These are phyloP conservation scores for Girardinichthys multiradiatus DNA, from an alignment of 2,113 vertebrate genomes.

Conservation along the genomic window DNA sequence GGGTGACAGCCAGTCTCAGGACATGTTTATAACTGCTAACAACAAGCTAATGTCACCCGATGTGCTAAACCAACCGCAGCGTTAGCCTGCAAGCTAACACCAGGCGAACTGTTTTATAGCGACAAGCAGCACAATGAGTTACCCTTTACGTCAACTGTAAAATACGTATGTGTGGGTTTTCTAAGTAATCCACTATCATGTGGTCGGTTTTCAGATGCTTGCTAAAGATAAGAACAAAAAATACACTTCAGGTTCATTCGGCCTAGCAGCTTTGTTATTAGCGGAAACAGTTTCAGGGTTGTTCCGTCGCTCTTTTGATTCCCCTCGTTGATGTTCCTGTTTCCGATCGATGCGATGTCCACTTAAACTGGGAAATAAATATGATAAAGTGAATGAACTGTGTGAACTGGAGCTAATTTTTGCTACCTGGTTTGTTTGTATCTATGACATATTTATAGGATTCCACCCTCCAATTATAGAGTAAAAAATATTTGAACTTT, in stretches of 20 bases:
- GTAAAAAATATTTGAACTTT: too few species aligned
- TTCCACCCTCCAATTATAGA: too few species aligned
- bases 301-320: slow-evolving; percentile 38
- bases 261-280: slow-evolving; percentile 66
- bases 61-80: not conserved
- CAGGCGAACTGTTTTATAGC: slow-evolving; percentile 26
- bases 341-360: too few species aligned
- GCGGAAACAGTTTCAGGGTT: slow-evolving; percentile 35
- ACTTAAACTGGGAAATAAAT: too few species aligned
- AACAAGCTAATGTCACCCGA: slow-evolving; percentile 8
- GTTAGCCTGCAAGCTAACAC: slow-evolving; percentile 56
- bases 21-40: not conserved
- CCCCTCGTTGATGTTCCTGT: slow-evolving; percentile 4
- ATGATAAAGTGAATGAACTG: too few species aligned
- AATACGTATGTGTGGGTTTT: not conserved
- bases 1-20: not conserved
- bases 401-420: too few species aligned
- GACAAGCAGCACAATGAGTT: not conserved
- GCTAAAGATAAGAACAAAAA: not conserved
- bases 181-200: not conserved
- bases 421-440: too few species aligned
- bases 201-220: not conserved
- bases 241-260: slow-evolving; percentile 9
- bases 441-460: too few species aligned
- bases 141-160: not conserved